phyloP scores from a whole-genome alignment of 2,797 vertebrate genomes.

The Caiman crocodilus region DNA sequence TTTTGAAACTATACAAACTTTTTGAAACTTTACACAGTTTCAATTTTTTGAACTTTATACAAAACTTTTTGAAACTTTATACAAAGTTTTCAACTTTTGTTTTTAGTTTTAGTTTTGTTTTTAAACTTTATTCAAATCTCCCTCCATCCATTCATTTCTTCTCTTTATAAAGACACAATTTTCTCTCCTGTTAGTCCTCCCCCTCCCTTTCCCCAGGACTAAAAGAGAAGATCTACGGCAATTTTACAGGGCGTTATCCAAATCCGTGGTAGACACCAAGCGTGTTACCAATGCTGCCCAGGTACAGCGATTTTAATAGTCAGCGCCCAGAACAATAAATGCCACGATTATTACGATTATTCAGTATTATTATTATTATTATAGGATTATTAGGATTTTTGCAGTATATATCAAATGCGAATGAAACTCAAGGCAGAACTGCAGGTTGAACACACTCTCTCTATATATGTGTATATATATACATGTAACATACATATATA shows the following conservation, averaged over 20 bases:
- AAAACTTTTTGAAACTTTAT: no score
- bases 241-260: not conserved
- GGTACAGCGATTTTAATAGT: no score
- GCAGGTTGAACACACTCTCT: not conserved
- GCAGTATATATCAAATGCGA: not conserved
- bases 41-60: no score
- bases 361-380: not conserved
- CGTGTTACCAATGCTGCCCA: not conserved
- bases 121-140: not conserved
- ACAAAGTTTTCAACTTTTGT: not conserved
- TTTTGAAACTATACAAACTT: no score
- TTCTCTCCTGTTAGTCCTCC: not conserved
- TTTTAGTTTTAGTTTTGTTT: no score
- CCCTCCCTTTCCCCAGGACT: accelerated
- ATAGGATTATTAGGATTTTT: no score
- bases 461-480: no score
- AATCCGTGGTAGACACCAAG: not conserved
- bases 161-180: not conserved
- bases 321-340: not conserved
- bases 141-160: not conserved
- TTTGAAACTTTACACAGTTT: no score
- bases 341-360: not conserved
- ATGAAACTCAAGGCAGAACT: not conserved
- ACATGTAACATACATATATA: no score
- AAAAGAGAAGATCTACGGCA: not conserved